Percentiles rank a stretch among this genome's conserved stretches.
Evolutionary conservation across 2,797 vertebrate genomes (phyloP).

Genomic region (Graptemys geographica): DNA sequence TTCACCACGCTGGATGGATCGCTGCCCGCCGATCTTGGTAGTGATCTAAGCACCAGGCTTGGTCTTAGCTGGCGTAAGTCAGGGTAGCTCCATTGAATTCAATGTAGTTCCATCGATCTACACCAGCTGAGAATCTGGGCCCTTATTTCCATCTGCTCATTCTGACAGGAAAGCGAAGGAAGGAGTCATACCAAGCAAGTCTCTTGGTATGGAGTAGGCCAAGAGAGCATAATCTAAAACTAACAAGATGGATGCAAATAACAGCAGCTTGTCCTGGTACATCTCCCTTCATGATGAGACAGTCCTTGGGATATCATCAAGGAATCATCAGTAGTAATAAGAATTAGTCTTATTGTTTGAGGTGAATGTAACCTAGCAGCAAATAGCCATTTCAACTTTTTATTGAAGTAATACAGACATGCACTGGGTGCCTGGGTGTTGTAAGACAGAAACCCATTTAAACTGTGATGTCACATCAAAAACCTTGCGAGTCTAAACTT

Average conservation of each 20-base stretch:
- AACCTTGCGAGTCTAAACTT: neutral
- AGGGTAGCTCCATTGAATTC: neutral
- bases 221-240: neutral
- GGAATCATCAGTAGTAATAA: neutral
- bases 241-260: neutral
- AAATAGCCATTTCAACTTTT: neutral
- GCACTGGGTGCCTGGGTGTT: neutral
- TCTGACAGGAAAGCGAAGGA: neutral
- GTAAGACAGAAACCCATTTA: neutral
- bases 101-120: accelerated
- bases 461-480: neutral
- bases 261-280: accelerated
- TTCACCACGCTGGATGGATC: no score
- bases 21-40: neutral
- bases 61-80: neutral
- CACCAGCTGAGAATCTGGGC: neutral
- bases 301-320: neutral
- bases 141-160: neutral
- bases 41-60: neutral
- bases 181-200: neutral
- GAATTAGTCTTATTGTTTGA: neutral
- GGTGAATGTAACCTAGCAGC: neutral
- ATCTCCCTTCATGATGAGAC: accelerated
- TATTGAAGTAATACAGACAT: neutral
- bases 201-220: neutral